Evolutionary conservation across 2,888 invertebrate genomes (phyloP).

Genomic region (Gibbula magus): DNA sequence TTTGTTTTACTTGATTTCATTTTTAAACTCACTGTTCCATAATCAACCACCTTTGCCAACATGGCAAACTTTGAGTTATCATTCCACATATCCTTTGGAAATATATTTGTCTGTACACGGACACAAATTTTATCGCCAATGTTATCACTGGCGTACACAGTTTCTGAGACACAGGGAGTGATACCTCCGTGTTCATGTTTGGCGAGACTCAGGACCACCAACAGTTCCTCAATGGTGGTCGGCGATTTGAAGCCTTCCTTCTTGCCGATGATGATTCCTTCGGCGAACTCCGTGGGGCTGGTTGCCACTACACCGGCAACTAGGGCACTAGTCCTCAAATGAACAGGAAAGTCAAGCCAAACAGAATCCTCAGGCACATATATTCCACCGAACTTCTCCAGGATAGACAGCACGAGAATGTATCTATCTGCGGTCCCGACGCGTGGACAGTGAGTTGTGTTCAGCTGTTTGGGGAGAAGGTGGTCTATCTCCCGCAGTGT

Average conservation of each 20-base stretch:
- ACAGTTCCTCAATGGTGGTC: slow-evolving; percentile 31
- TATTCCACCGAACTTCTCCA: slow-evolving; percentile 45
- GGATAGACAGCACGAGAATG: slow-evolving; percentile 38
- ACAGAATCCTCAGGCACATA: slow-evolving; percentile 47
- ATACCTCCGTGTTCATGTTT: slow-evolving; percentile 40
- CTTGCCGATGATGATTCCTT: slow-evolving; percentile 46
- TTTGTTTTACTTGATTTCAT: slow-evolving; percentile 28
- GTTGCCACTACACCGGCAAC: slow-evolving; percentile 41
- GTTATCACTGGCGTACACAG: slow-evolving; percentile 38
- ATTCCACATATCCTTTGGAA: slow-evolving; percentile 42
- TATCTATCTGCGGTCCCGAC: slow-evolving; percentile 39
- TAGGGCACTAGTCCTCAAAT: slow-evolving; percentile 39
- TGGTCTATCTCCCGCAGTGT: slow-evolving; percentile 39
- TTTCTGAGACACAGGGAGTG: slow-evolving; percentile 39
- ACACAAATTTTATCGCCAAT: slow-evolving; percentile 45
- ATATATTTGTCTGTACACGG: slow-evolving; percentile 34
- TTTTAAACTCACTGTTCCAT: slow-evolving; percentile 31
- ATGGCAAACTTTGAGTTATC: slow-evolving; percentile 36
- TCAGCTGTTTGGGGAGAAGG: slow-evolving; percentile 38
- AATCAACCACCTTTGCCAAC: slow-evolving; percentile 38
- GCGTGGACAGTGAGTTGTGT: slow-evolving; percentile 36
- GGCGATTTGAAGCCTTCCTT: slow-evolving; percentile 38
- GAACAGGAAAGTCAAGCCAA: slow-evolving; percentile 47
- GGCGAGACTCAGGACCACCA: slow-evolving; percentile 29
- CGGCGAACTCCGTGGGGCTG: slow-evolving; percentile 36